Base-by-base conservation (phyloP, 37 sponge, comb jelly and placozoan species). In the Eunapius fragilis region DNA sequence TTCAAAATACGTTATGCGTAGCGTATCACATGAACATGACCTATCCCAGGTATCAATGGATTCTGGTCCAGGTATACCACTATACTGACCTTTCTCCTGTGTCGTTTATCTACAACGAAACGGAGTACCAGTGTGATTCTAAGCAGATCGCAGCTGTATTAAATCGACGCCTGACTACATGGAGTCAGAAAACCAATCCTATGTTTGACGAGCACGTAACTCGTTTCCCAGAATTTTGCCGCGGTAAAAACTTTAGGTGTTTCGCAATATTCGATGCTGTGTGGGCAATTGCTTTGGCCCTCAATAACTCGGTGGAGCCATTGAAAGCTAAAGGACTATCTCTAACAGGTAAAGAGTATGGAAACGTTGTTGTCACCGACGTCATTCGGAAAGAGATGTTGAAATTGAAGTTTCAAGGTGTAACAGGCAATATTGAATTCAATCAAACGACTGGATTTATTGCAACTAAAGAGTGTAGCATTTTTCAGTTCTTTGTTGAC, bases 1-100 rank as follows among this genome's bases (percentile, higher is more conserved):
- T 71, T 0, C 34, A 41, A 3, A 2, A 71, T 25, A 82, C 45
- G 14, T 0, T 82, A 25, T 81, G 81, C 71, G n/a, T 81, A 2
- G 77, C 77, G n/a, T 78, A 26, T 48, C 78, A 78, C 5, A 2
- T 47, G 27, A 38, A 38, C 17, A 58, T 58, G 58, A 58, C 58
- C 58, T 77, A 70, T 27, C 78, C 77, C 22, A 17, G 25, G 19
- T 85, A 85, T 33, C 86, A 85, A 50, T 78, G 28, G 34, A 70
- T 85, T 33, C 75, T 85, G 1, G 71, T 58, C 22, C 58, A 58
- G 14, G 75, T 30, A 4, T 78, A 77, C 7, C 19, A 36, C 4
- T 70, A 30, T 71, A 77, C 0, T 2, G 78, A 19, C 58, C 78
- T 58, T 2, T 19, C 50, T 0, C 28, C 71, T 0, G 28, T 71